These are phyloP conservation scores for Probaryconus sp. DNA, from an alignment of 1,140 invertebrate species.

Conservation along the genomic window DNA sequence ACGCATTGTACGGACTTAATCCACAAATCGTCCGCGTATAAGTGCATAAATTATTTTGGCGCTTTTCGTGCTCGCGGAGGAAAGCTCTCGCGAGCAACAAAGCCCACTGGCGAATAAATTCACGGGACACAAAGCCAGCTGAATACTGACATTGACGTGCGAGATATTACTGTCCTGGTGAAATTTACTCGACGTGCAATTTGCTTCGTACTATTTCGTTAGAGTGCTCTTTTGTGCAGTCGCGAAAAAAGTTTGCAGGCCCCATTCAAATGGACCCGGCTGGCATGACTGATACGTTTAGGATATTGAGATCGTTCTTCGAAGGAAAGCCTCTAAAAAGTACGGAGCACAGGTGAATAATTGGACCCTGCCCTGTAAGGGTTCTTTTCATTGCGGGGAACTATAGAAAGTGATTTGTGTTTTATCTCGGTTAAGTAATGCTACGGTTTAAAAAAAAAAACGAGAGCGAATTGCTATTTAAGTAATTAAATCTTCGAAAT, in stretches of 20 bases:
- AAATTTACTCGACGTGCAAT: slow-evolving; percentile 29
- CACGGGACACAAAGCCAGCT: slow-evolving; percentile 26
- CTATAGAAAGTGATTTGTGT: too few relatives aligned
- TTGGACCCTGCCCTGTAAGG: too few relatives aligned
- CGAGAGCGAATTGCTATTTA: too few relatives aligned
- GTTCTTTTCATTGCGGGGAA: too few relatives aligned
- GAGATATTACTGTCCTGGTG: slow-evolving; percentile 20
- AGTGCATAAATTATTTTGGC: slow-evolving; percentile 41
- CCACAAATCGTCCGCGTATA: slow-evolving; percentile 20
- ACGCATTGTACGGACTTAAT: slow-evolving; percentile 37
- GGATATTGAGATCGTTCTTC: too few relatives aligned
- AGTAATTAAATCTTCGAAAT: too few relatives aligned
- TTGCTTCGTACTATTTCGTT: slow-evolving; percentile 21
- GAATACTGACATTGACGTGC: slow-evolving; percentile 27
- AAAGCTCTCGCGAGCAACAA: slow-evolving; percentile 8
- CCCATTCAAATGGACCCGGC: neutral
- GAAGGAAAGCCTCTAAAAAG: too few relatives aligned
- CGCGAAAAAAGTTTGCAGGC: slow-evolving; percentile 8
- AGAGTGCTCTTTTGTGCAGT: slow-evolving; percentile 5
- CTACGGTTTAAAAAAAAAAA: too few relatives aligned
- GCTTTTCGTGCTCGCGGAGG: slow-evolving; percentile 16
- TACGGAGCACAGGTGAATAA: too few relatives aligned
- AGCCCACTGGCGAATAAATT: slow-evolving; percentile 38
- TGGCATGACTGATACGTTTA: slow-evolving; percentile 1
- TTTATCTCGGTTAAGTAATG: too few relatives aligned